Evolutionary conservation across 1,140 invertebrate species (phyloP).

Genomic region (Cataglyphis hispanica): DNA sequence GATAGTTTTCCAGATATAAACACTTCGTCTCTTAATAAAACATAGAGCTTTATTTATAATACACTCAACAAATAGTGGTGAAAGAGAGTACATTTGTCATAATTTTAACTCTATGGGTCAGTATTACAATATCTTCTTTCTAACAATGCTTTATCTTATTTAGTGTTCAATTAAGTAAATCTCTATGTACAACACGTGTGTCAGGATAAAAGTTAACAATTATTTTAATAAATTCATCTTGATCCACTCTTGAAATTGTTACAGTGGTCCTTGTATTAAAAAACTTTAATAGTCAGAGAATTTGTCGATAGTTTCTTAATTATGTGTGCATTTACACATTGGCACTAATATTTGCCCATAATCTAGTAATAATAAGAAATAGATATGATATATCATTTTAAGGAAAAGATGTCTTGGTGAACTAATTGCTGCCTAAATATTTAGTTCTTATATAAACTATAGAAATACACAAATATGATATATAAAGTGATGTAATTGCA

Average conservation of each 20-base stretch:
- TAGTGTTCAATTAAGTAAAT: conserved; percentile 79
- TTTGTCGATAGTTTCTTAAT: conserved; percentile 77
- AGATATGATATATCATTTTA: conserved; percentile 73
- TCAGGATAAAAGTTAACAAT: conserved; percentile 81
- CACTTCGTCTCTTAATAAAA: conserved; percentile 79
- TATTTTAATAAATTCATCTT: conserved; percentile 78
- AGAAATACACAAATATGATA: conserved; percentile 52
- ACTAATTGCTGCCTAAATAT: conserved; percentile 32
- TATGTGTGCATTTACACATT: conserved; percentile 61
- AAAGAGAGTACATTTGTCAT: conserved; percentile 78
- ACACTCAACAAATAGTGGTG: conserved; percentile 84
- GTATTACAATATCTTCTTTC: conserved; percentile 69
- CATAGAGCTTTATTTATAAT: conserved; percentile 84
- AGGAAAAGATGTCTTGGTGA: conserved; percentile 37
- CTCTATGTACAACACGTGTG: conserved; percentile 79
- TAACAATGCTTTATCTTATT: conserved; percentile 78
- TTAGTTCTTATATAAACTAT: conserved; percentile 23
- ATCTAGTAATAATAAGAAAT: conserved; percentile 72
- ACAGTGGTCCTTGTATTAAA: conserved; percentile 81
- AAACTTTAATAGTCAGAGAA: conserved; percentile 77
- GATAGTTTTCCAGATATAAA: conserved; percentile 30
- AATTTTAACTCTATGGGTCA: conserved; percentile 78
- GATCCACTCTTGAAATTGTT: conserved; percentile 77
- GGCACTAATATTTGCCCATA: conserved; percentile 68
- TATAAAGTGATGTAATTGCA: conserved; percentile 51